Evolutionary conservation across 2,797 vertebrate species (phyloP).

Genomic region (Chloroceryle amazona): DNA sequence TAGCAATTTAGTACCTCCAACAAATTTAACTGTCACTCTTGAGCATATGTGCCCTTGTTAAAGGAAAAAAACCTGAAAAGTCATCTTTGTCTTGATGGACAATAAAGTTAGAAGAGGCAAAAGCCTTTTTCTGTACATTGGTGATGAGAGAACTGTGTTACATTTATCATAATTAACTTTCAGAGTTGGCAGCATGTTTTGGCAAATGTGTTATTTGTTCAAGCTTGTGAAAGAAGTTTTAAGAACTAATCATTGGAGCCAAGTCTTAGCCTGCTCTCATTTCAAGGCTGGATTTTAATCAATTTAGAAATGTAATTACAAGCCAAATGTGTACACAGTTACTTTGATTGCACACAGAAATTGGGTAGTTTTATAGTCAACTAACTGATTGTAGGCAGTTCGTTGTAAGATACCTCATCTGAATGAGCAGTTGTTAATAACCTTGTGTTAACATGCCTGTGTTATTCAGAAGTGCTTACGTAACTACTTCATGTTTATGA

Average conservation of each 20-base stretch:
- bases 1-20: slow-evolving; percentile 85
- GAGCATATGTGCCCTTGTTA: slow-evolving; percentile 78
- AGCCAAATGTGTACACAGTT: slow-evolving; percentile 70
- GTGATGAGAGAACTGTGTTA: slow-evolving; percentile 34
- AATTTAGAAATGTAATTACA: slow-evolving; percentile 67
- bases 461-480: background rate
- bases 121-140: slow-evolving; percentile 42
- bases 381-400: slow-evolving; percentile 46
- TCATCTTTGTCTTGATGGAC: slow-evolving; percentile 71
- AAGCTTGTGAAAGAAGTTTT: slow-evolving; percentile 56
- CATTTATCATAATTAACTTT: slow-evolving; percentile 79
- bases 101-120: slow-evolving; percentile 64
- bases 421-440: slow-evolving; percentile 36
- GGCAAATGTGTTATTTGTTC: slow-evolving; percentile 42
- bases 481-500: background rate
- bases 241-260: slow-evolving; percentile 63
- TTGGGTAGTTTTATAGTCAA: slow-evolving; percentile 58
- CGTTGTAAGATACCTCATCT: slow-evolving; percentile 24
- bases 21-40: slow-evolving; percentile 87
- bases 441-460: background rate
- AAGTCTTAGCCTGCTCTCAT: slow-evolving; percentile 50
- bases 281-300: slow-evolving; percentile 67
- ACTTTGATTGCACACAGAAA: slow-evolving; percentile 70
- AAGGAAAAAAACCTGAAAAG: slow-evolving; percentile 58
- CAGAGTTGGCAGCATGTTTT: slow-evolving; percentile 66